Evolutionary conservation across 2,113 vertebrate genomes (phyloP).

Genomic region (Lipophrys pholis): DNA sequence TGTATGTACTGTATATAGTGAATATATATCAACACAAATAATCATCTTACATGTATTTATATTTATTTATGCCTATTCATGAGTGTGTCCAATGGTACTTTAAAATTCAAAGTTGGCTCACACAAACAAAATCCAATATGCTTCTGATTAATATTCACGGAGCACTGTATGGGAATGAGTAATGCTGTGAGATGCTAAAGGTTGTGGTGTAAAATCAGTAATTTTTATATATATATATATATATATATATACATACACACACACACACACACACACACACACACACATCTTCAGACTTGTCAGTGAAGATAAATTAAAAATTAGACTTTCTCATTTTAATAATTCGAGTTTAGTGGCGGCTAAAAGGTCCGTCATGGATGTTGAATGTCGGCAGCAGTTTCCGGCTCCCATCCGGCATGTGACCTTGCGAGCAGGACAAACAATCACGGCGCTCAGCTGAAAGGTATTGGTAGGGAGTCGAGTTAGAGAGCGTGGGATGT

Average conservation of each 20-base stretch:
- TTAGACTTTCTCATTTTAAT: background rate
- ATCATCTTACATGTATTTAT: background rate
- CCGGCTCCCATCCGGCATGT: constrained; percentile 35
- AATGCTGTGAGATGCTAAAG: no score
- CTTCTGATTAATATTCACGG: background rate
- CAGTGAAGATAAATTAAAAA: background rate
- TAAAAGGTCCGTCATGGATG: constrained; percentile 26
- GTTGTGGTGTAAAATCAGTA: no score
- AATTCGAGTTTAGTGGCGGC: background rate
- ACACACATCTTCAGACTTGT: background rate
- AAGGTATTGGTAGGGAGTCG: constrained; percentile 53
- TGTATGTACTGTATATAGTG: background rate
- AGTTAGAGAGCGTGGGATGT: constrained; percentile 64
- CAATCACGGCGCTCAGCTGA: constrained; percentile 55
- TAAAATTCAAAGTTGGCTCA: background rate
- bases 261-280: no score
- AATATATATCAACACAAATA: background rate
- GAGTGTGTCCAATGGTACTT: background rate
- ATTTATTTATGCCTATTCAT: constrained; percentile 4
- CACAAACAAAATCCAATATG: background rate
- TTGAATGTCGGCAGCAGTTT: constrained; percentile 11
- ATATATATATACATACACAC: no score
- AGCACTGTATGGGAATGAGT: background rate
- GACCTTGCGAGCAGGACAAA: constrained; percentile 71
- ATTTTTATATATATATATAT: no score